phyloP scores from a whole-genome alignment of 2,888 invertebrate species.

The Onchidella celtica region DNA sequence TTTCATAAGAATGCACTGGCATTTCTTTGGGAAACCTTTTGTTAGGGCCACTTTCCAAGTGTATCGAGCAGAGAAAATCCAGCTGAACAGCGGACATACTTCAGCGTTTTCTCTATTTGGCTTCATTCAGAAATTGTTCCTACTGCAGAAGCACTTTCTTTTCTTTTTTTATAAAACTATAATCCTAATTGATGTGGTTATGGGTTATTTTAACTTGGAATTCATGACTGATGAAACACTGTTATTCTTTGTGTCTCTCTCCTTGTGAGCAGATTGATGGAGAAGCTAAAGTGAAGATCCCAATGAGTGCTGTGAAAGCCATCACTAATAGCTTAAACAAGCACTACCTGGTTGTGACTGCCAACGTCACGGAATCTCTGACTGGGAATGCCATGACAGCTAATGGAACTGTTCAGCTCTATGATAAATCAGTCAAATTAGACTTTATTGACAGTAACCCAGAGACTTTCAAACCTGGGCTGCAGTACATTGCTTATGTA shows the following conservation, averaged over 20 bases:
- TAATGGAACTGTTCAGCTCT: conserved; percentile 87
- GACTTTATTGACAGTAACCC: conserved; percentile 88
- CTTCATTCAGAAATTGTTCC: too few relatives aligned
- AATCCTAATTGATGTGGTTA: too few relatives aligned
- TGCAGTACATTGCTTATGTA: conserved; percentile 91
- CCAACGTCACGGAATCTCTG: conserved; percentile 93
- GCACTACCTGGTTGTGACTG: conserved; percentile 81
- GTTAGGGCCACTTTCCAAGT: too few relatives aligned
- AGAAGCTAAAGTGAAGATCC: conserved; percentile 60
- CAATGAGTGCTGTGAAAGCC: conserved; percentile 56
- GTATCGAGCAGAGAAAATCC: too few relatives aligned
- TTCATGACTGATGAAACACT: background rate
- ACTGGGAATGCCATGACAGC: conserved; percentile 92
- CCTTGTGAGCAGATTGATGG: conserved; percentile 60
- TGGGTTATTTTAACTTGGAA: too few relatives aligned
- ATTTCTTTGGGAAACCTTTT: too few relatives aligned
- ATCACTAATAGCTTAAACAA: conserved; percentile 48
- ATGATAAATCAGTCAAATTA: conserved; percentile 88
- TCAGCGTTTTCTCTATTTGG: too few relatives aligned
- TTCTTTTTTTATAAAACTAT: too few relatives aligned
- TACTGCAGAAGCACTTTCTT: too few relatives aligned
- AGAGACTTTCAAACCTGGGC: conserved; percentile 92
- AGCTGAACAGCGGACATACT: too few relatives aligned
- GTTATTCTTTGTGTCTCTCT: background rate
- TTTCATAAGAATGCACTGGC: too few relatives aligned